A percentile compares a stretch with the other conserved stretches of the same genome.
These are phyloP conservation scores for Ophraella communa DNA, from an alignment of 2,888 invertebrate species.

Conservation along the genomic window DNA sequence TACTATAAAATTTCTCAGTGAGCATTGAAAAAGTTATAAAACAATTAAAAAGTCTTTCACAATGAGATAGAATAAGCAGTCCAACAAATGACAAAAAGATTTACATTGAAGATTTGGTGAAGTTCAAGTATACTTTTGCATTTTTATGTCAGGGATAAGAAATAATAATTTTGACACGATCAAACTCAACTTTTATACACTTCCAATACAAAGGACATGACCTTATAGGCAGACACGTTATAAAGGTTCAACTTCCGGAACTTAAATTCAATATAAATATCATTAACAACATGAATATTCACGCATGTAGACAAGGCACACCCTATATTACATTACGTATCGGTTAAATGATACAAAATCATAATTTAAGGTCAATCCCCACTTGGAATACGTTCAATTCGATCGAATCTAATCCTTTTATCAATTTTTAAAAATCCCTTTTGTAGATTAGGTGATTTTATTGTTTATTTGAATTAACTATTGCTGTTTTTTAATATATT, in stretches of 20 bases:
- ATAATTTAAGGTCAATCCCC: not conserved
- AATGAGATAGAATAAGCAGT: too few relatives aligned
- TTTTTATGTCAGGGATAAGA: too few relatives aligned
- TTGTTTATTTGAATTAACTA: too few relatives aligned
- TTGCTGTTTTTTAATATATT: too few relatives aligned
- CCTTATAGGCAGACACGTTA: not conserved
- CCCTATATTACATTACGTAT: not conserved
- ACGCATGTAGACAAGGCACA: not conserved
- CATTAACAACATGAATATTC: not conserved
- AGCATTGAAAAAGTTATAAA: too few relatives aligned
- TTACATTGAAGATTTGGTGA: too few relatives aligned
- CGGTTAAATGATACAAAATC: too few relatives aligned
- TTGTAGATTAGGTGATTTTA: not conserved
- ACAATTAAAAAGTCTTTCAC: too few relatives aligned
- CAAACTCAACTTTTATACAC: not conserved
- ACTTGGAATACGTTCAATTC: not conserved
- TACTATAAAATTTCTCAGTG: too few relatives aligned
- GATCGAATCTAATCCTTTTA: not conserved
- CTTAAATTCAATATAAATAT: not conserved
- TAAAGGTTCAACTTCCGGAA: not conserved
- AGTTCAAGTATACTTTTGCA: too few relatives aligned
- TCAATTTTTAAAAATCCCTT: not conserved
- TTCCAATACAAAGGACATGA: not conserved
- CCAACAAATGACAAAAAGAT: too few relatives aligned
- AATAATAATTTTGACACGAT: too few relatives aligned